Evolutionary conservation across 2,113 vertebrate species (phyloP).

Genomic region (Elgaria multicarinata): DNA sequence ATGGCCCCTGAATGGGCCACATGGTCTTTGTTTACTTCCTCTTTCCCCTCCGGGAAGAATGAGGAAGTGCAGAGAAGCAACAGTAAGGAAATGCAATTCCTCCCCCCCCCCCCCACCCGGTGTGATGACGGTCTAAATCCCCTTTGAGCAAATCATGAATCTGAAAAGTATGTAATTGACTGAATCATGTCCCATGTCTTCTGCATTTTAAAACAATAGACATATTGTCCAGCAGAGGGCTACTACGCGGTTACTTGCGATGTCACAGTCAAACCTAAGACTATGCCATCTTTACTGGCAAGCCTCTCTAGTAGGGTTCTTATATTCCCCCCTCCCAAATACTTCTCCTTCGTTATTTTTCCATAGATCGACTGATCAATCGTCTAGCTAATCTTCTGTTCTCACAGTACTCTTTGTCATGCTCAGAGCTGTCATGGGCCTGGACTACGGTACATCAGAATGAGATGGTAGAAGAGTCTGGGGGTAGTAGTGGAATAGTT

Average conservation of each 20-base stretch:
- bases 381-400: not conserved
- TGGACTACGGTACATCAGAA: no score
- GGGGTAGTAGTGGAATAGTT: no score
- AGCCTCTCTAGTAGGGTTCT: not conserved
- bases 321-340: not conserved
- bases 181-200: not conserved
- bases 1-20: no score
- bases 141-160: not conserved
- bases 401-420: not conserved
- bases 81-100: no score
- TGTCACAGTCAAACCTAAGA: not conserved
- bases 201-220: not conserved
- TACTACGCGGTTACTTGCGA: not conserved
- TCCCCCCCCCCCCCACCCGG: no score
- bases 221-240: not conserved
- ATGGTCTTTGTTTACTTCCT: no score
- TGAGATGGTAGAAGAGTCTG: no score
- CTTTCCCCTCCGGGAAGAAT: no score
- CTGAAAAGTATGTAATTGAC: not conserved
- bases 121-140: no score
- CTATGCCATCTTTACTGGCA: not conserved
- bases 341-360: not conserved
- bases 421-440: not conserved
- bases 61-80: no score
- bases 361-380: no score